Evolutionary conservation across 1,140 invertebrate genomes (phyloP).

Genomic region (Dysdera silvatica): DNA sequence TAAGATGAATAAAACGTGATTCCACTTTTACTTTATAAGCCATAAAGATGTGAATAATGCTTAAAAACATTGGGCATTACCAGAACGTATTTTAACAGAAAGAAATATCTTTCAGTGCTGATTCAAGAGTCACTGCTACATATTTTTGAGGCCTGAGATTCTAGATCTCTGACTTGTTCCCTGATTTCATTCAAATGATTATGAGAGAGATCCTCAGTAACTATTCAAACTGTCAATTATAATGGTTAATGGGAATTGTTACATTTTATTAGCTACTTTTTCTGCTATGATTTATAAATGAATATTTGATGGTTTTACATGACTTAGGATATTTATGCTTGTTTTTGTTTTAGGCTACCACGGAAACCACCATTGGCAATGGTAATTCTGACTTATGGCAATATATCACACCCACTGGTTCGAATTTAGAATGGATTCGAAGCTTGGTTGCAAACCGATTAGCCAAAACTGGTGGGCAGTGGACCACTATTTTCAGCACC

Average conservation of each 20-base stretch:
- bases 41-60: too few species aligned
- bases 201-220: too few species aligned
- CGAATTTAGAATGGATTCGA: constrained; percentile 67
- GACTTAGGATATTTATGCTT: background rate
- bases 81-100: too few species aligned
- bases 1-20: too few species aligned
- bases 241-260: constrained; percentile 4
- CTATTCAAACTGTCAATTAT: too few species aligned
- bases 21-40: too few species aligned
- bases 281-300: constrained; percentile 8
- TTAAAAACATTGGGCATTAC: too few species aligned
- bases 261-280: background rate
- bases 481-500: constrained; percentile 54
- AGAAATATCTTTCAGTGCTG: too few species aligned
- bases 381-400: constrained; percentile 55
- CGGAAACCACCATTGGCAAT: constrained; percentile 68
- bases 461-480: constrained; percentile 58
- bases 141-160: too few species aligned
- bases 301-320: background rate
- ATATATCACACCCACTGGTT: constrained; percentile 50
- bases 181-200: too few species aligned
- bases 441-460: constrained; percentile 79
- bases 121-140: too few species aligned
- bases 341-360: constrained; percentile 37
- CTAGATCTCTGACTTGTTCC: too few species aligned